Percentiles rank a stretch among this genome's conserved stretches.
phyloP scores from a whole-genome alignment of 2,888 invertebrate species.

The Agrypnus murinus region DNA sequence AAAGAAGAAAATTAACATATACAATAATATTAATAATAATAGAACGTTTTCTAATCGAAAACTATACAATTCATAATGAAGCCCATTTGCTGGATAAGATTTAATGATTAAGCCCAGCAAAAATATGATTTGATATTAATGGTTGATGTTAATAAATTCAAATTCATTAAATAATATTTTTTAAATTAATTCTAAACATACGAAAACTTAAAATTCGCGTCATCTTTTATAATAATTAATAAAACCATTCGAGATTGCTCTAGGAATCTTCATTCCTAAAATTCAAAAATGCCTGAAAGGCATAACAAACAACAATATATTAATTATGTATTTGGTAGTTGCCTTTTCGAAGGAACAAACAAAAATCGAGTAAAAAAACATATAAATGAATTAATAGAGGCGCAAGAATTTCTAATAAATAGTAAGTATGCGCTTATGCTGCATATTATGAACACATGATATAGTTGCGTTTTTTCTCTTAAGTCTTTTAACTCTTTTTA shows the following conservation, averaged over 20 bases:
- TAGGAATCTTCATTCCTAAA: conserved; percentile 41
- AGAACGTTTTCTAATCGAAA: conserved; percentile 32
- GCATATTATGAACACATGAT: conserved; percentile 48
- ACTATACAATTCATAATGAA: not conserved
- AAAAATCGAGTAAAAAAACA: conserved; percentile 14
- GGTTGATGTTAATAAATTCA: too few relatives aligned
- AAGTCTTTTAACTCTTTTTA: conserved; percentile 45
- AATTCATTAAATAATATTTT: too few relatives aligned
- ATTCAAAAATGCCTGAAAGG: not conserved
- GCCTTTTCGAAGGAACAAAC: conserved; percentile 12
- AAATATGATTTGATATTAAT: too few relatives aligned
- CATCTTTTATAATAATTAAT: conserved; percentile 7
- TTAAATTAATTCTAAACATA: too few relatives aligned
- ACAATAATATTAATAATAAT: too few relatives aligned
- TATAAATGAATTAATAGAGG: not conserved
- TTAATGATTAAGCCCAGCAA: conserved; percentile 6
- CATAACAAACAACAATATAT: conserved; percentile 19
- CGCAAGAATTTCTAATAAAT: not conserved
- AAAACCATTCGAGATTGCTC: conserved; percentile 40
- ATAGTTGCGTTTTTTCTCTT: conserved; percentile 34
- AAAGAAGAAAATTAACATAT: conserved; percentile 47
- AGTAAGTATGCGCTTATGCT: conserved; percentile 23
- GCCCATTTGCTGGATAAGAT: not conserved
- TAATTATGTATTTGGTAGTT: conserved; percentile 29
- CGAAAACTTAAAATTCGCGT: too few relatives aligned